Conservation (phyloP, 2,113 vertebrate genomes). For the Etheostoma spectabile region DNA sequence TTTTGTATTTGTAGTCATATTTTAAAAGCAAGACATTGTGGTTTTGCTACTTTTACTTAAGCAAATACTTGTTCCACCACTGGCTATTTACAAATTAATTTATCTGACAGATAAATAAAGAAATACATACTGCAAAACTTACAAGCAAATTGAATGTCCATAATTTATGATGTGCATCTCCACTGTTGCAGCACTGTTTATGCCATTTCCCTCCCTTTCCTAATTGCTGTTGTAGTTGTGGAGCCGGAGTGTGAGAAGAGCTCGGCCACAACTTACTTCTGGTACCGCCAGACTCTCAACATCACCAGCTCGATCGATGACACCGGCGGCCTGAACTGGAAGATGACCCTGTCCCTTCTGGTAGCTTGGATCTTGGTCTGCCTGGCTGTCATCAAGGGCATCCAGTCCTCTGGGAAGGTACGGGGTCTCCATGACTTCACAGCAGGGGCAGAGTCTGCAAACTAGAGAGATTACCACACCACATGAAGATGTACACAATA, state of each 20-base stretch:
- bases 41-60: background rate
- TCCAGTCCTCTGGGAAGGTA: slow-evolving; percentile 99
- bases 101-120: too few species aligned
- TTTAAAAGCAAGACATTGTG: background rate
- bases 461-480: background rate
- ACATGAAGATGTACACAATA: background rate
- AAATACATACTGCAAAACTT: background rate
- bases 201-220: background rate
- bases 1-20: background rate
- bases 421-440: background rate
- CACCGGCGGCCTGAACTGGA: slow-evolving; percentile 96
- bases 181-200: background rate
- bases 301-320: slow-evolving; percentile 95
- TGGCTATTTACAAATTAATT: background rate
- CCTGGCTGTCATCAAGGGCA: slow-evolving; percentile 96
- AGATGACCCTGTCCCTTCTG: slow-evolving; percentile 94
- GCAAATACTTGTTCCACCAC: background rate
- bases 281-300: slow-evolving; percentile 96
- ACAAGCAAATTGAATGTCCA: background rate
- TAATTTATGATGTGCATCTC: background rate
- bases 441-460: background rate
- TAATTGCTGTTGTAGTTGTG: slow-evolving; percentile 82
- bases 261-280: slow-evolving; percentile 98
- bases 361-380: slow-evolving; percentile 95
- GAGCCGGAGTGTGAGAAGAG: slow-evolving; percentile 96